These are phyloP conservation scores for Plebejus argus DNA, from an alignment of 2,888 invertebrate genomes.

Conservation along the genomic window DNA sequence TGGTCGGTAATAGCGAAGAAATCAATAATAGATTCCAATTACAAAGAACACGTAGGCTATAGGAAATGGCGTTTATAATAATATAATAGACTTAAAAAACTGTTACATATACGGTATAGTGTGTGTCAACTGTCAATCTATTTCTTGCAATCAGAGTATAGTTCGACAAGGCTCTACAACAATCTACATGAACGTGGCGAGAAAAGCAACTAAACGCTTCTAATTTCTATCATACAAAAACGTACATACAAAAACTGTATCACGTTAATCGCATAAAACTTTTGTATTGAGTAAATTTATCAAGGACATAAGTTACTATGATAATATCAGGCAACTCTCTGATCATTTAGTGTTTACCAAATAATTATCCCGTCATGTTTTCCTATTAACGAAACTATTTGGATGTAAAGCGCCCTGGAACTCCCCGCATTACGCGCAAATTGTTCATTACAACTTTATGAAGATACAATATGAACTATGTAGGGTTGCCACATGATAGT, in stretches of 20 bases:
- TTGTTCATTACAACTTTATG: neutral
- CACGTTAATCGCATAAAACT: too few species aligned
- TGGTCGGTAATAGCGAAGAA: neutral
- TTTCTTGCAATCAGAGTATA: neutral
- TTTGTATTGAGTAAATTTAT: too few species aligned
- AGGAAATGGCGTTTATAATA: conserved; percentile 2
- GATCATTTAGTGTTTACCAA: neutral
- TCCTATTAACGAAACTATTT: conserved; percentile 15
- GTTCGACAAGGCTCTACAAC: too few species aligned
- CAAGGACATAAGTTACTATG: too few species aligned
- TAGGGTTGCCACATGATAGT: neutral
- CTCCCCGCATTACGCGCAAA: neutral
- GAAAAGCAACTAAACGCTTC: too few species aligned
- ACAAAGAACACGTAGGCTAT: neutral
- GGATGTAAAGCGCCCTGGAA: neutral
- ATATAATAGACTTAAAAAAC: neutral
- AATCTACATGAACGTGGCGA: too few species aligned
- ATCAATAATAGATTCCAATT: conserved; percentile 13
- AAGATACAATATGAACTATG: neutral
- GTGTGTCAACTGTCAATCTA: neutral
- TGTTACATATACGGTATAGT: neutral
- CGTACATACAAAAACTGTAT: too few species aligned
- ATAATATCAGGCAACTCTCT: too few species aligned
- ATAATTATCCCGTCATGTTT: neutral
- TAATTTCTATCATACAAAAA: too few species aligned